Conservation (phyloP, 2,797 vertebrate species). For the Chromis chromis region DNA sequence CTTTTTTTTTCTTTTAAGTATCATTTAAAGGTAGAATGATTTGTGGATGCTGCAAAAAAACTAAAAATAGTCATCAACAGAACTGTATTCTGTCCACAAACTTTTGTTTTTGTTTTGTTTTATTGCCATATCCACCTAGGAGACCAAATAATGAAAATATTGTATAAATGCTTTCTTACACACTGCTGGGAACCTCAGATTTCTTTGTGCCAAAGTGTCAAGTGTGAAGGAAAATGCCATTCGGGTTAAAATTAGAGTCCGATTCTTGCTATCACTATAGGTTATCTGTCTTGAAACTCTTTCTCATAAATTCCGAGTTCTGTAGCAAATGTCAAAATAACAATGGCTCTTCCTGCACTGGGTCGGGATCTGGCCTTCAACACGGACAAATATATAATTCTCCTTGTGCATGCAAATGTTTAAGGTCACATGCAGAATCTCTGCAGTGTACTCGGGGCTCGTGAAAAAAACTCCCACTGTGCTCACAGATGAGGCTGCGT, state of each 20-base stretch:
- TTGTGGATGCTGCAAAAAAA: neutral
- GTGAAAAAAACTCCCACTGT: slow-evolving; percentile 58
- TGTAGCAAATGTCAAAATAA: slow-evolving; percentile 79
- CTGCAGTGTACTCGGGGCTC: slow-evolving; percentile 39
- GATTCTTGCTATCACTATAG: slow-evolving; percentile 48
- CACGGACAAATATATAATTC: slow-evolving; percentile 35
- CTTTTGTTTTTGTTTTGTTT: neutral
- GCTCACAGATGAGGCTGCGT: slow-evolving; percentile 62
- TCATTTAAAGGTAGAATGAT: neutral
- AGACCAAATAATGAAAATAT: slow-evolving; percentile 7
- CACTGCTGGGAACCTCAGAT: slow-evolving; percentile 17
- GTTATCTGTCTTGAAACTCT: slow-evolving; percentile 67
- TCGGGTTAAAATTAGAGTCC: slow-evolving; percentile 63
- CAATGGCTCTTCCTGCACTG: slow-evolving; percentile 78
- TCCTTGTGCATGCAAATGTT: slow-evolving; percentile 58
- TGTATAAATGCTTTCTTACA: neutral
- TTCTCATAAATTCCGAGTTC: slow-evolving; percentile 74
- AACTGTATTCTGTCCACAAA: neutral
- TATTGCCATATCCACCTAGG: slow-evolving; percentile 10
- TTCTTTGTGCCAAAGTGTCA: slow-evolving; percentile 39
- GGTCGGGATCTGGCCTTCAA: slow-evolving; percentile 49
- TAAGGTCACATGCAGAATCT: slow-evolving; percentile 63
- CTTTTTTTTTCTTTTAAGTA: neutral
- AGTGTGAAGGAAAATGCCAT: slow-evolving; percentile 37
- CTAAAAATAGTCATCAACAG: neutral